Conservation (phyloP, 2,888 invertebrate genomes). For the Lasioglossum lativentre region DNA sequence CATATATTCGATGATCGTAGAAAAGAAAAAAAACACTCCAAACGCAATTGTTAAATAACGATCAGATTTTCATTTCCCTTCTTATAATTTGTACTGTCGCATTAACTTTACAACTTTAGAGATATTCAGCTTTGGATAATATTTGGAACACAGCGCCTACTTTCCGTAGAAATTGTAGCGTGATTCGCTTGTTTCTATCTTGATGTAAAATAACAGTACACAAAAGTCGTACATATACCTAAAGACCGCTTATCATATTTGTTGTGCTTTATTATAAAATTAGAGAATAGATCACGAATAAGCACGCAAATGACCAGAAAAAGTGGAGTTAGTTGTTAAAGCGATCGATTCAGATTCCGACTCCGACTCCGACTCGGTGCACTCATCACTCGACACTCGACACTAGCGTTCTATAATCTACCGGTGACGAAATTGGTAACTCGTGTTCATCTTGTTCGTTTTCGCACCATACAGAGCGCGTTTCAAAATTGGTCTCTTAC, state of each 20-base stretch:
- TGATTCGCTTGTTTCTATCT: background rate
- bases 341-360: constrained; percentile 13
- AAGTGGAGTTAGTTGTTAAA: constrained; percentile 19
- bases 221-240: background rate
- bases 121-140: constrained; percentile 75
- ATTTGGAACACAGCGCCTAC: constrained; percentile 56
- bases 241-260: background rate
- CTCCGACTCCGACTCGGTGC: background rate
- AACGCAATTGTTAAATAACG: constrained; percentile 48
- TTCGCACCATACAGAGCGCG: background rate
- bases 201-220: constrained; percentile 7
- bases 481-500: constrained; percentile 8
- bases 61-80: constrained; percentile 29
- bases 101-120: constrained; percentile 62
- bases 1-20: constrained; percentile 26
- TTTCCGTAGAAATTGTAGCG: constrained; percentile 23
- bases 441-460: constrained; percentile 18
- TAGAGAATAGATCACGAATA: constrained; percentile 10
- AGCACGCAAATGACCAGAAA: constrained; percentile 1
- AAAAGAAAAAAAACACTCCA: constrained; percentile 29
- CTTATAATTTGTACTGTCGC: constrained; percentile 77
- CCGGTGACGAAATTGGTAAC: constrained; percentile 37
- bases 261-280: constrained; percentile 30
- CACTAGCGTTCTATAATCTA: constrained; percentile 1
- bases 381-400: background rate